Evolutionary conservation across 2,888 invertebrate genomes (phyloP), one percentile per base, ranked within the genome.

Genomic region (Chaetogeoica ovagalla): DNA sequence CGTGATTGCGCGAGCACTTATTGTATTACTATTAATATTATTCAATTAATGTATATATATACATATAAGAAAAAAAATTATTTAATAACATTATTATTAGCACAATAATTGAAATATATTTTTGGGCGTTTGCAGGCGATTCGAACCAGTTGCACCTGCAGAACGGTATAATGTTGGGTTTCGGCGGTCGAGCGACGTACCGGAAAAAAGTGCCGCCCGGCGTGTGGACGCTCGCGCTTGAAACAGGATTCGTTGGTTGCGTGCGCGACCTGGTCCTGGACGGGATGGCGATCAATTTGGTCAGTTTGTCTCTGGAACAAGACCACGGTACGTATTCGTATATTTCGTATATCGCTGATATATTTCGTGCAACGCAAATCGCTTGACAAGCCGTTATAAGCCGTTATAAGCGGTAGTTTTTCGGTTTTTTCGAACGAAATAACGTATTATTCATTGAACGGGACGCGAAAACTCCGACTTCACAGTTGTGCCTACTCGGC

Each of bases 201-300:
- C 66, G 68, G n/a, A 81, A 81, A 55, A 81, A 82, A 57, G 55
- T 85, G 91, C 96, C 97, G 0, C 90, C 94, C 2, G 94, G 93
- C 23, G 88, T 98, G 82, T 97, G 97, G 97, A 94, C 96, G 0
- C 96, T 94, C 0, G 92, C 94, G 11, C 87, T 97, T 76, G 90
- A 94, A 81, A 93, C 94, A 85, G 97, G 97, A 37, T 98, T 94
- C 86, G 96, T 97, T 11, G 98, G 97, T 3, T 98, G 97, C 86
- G 90, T 98, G 85, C 90, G 96, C 83, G 96, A 97, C 86, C 89
- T 98, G 84, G 91, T 93, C 83, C 89, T 97, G 85, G 96, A 97
- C 86, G 94, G 94, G 70, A 92, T 94, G 84, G 91, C 94, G 0
- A 91, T 96, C 82, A 96, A 97, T 86, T 90, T 98, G 82, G 94